These are phyloP conservation scores for Volucella inanis DNA, from an alignment of 2,888 invertebrate genomes.

Conservation along the genomic window DNA sequence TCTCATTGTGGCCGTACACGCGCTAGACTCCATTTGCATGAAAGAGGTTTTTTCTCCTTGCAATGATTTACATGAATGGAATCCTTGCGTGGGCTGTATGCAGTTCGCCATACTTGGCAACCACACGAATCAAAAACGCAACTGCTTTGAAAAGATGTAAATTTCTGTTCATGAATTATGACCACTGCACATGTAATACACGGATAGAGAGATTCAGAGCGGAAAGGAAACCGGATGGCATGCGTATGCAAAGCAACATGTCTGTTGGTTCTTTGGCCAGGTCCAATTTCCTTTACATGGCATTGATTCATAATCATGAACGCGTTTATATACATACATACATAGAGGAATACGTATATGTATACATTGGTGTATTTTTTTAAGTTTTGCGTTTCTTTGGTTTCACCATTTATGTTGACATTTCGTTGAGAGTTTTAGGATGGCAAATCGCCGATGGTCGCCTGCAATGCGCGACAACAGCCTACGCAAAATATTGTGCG, in stretches of 20 bases:
- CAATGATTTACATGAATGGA: conserved; percentile 71
- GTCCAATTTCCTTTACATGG: conserved; percentile 74
- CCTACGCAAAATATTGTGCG: conserved; percentile 63
- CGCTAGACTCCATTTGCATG: conserved; percentile 65
- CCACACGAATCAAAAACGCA: conserved; percentile 72
- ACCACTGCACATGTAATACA: conserved; percentile 73
- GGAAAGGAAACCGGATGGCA: conserved; percentile 57
- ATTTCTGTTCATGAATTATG: conserved; percentile 75
- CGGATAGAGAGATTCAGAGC: conserved; percentile 7
- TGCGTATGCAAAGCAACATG: conserved; percentile 70
- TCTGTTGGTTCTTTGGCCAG: conserved; percentile 57
- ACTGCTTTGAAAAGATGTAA: conserved; percentile 69
- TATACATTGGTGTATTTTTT: background rate
- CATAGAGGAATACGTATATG: no score
- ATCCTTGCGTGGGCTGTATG: conserved; percentile 69
- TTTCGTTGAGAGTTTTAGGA: conserved; percentile 44
- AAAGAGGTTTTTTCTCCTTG: conserved; percentile 33
- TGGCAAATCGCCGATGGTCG: conserved; percentile 31
- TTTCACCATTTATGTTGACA: conserved; percentile 41
- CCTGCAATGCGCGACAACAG: conserved; percentile 38
- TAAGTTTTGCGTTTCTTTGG: conserved; percentile 25
- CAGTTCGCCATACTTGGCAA: conserved; percentile 70
- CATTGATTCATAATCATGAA: conserved; percentile 75
- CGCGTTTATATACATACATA: conserved; percentile 52
- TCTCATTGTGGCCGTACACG: conserved; percentile 58